A percentile compares a stretch with the other conserved stretches of the same genome.
These are phyloP conservation scores for Microcaecilia unicolor DNA, from an alignment of 2,797 vertebrate genomes.

Conservation along the genomic window DNA sequence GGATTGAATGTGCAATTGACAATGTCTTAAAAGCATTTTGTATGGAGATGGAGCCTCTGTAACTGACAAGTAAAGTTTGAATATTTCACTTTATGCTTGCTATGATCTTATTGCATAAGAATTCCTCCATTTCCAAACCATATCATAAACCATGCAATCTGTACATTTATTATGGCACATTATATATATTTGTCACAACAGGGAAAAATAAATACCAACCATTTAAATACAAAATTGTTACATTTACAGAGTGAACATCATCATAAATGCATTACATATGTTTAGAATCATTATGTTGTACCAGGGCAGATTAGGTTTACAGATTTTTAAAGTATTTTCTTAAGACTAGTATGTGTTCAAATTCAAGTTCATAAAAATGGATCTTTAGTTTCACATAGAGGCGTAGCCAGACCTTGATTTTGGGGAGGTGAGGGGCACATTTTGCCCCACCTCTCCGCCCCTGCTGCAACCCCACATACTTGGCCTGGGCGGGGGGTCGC, in stretches of 20 bases:
- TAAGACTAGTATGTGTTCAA: conserved; percentile 32
- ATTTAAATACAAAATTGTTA: conserved; percentile 80
- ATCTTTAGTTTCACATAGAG: too few species aligned
- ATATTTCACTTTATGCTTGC: too few species aligned
- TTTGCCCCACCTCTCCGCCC: too few species aligned
- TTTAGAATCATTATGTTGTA: conserved; percentile 43
- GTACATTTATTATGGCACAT: conserved; percentile 49
- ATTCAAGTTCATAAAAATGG: conserved; percentile 50
- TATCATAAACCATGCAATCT: conserved; percentile 50
- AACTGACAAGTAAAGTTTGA: neutral
- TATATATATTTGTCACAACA: conserved; percentile 52
- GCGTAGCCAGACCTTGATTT: too few species aligned
- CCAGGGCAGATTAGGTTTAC: conserved; percentile 49
- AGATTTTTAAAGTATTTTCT: conserved; percentile 32
- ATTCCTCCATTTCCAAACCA: conserved; percentile 59
- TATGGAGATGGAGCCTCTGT: neutral
- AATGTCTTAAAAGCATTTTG: conserved; percentile 50
- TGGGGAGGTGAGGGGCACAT: too few species aligned
- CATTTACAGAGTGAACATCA: conserved; percentile 50
- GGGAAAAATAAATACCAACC: conserved; percentile 86
- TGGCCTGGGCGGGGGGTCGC: too few species aligned
- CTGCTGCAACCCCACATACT: too few species aligned
- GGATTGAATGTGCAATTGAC: conserved; percentile 69
- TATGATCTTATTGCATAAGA: conserved; percentile 71
- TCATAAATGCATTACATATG: conserved; percentile 49